A percentile compares a stretch with the other conserved stretches of the same genome.
These are phyloP conservation scores for Parambassis ranga DNA, from an alignment of 2,797 vertebrate species.

Conservation along the genomic window DNA sequence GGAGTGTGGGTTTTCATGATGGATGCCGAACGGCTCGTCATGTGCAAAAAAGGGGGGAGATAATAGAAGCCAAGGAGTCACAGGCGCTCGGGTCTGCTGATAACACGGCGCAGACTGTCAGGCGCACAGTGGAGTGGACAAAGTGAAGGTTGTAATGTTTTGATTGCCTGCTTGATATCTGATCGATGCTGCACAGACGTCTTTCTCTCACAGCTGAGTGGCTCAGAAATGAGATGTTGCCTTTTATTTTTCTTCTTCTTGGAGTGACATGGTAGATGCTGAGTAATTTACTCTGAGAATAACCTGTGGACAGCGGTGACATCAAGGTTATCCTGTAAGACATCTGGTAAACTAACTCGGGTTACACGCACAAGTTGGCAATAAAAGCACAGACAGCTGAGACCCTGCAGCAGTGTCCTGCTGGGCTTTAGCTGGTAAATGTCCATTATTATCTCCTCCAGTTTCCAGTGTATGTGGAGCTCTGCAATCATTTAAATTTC, in stretches of 20 bases:
- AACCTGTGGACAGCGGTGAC: slow-evolving; percentile 10
- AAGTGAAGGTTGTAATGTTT: slow-evolving; percentile 37
- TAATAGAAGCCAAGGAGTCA: slow-evolving; percentile 63
- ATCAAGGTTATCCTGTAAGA: slow-evolving; percentile 30
- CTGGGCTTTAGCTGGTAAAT: slow-evolving; percentile 40
- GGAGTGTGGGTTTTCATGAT: slow-evolving; percentile 32
- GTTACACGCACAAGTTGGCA: slow-evolving; percentile 37
- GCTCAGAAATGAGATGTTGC: slow-evolving; percentile 8
- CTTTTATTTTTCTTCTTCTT: slow-evolving; percentile 6
- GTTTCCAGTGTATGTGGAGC: slow-evolving; percentile 24
- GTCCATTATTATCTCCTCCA: slow-evolving; percentile 59
- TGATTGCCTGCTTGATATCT: slow-evolving; percentile 41
- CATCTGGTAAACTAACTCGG: slow-evolving; percentile 34
- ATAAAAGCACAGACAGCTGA: slow-evolving; percentile 48
- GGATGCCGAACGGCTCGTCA: slow-evolving; percentile 57
- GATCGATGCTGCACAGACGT: slow-evolving; percentile 12
- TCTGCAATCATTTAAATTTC: slow-evolving; percentile 49
- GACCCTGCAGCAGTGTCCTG: slow-evolving; percentile 27
- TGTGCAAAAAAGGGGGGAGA: slow-evolving; percentile 64
- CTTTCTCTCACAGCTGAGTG: slow-evolving; percentile 13
- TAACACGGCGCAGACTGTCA: slow-evolving; percentile 52
- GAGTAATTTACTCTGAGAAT: slow-evolving; percentile 5
- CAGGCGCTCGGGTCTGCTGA: slow-evolving; percentile 48
- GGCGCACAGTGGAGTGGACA: slow-evolving; percentile 44
- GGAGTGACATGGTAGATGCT: slow-evolving; percentile 8